phyloP scores from a whole-genome alignment of 2,113 vertebrate species.

The Notothenia coriiceps region DNA sequence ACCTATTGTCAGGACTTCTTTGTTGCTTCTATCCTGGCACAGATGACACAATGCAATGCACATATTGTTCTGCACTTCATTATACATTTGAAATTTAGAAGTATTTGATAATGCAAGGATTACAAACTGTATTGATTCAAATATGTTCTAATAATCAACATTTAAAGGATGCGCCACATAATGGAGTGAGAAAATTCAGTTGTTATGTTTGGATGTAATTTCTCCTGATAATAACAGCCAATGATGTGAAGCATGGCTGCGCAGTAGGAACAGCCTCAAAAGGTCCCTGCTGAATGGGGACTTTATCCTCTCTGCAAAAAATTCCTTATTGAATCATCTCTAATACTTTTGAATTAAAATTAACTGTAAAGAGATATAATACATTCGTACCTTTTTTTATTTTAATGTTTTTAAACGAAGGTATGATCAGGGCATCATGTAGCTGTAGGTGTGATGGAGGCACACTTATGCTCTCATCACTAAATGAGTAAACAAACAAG shows the following conservation, averaged over 20 bases:
- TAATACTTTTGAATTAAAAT: background rate
- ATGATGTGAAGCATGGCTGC: too few species aligned
- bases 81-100: too few species aligned
- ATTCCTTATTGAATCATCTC: background rate
- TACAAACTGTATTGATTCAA: background rate
- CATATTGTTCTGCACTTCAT: conserved; percentile 7
- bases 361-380: background rate
- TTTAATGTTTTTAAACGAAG: background rate
- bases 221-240: too few species aligned
- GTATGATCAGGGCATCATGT: background rate
- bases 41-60: background rate
- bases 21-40: background rate
- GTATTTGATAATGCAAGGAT: background rate
- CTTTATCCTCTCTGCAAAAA: background rate
- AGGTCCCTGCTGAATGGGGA: too few species aligned
- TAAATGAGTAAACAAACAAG: background rate
- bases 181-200: too few species aligned
- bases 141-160: too few species aligned
- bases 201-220: too few species aligned
- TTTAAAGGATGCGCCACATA: too few species aligned
- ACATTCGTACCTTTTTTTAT: background rate
- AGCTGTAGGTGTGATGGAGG: conserved; percentile 9
- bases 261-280: too few species aligned
- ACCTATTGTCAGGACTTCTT: background rate
- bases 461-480: background rate